Percentiles rank a stretch among this genome's conserved stretches.
These are phyloP conservation scores for Leptinotarsa peninsularis DNA, from an alignment of 2,888 invertebrate species.

Conservation along the genomic window DNA sequence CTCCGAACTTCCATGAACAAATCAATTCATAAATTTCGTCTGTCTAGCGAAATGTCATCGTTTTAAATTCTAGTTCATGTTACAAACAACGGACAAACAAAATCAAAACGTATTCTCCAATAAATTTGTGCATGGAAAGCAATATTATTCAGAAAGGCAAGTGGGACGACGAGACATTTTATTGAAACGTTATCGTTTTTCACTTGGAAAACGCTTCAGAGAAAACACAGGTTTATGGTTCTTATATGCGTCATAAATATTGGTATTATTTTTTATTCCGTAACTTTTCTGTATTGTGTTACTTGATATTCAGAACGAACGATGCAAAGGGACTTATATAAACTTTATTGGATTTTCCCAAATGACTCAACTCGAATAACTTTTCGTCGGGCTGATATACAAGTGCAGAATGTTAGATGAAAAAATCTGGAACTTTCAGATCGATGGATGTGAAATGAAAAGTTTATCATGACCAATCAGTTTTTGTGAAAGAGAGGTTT, in stretches of 20 bases:
- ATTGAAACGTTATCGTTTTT: conserved; percentile 10
- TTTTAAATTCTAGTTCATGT: no score
- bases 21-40: no score
- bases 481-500: no score
- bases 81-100: no score
- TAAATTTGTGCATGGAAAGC: not conserved
- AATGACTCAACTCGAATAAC: not conserved
- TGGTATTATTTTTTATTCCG: conserved; percentile 14
- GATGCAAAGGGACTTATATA: not conserved
- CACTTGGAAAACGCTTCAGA: not conserved
- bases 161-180: not conserved
- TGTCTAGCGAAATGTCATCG: no score
- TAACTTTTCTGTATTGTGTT: conserved; percentile 17
- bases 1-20: no score
- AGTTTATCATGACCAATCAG: no score
- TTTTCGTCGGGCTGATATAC: not conserved
- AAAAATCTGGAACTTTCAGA: not conserved
- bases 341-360: conserved; percentile 7
- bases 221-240: conserved; percentile 16
- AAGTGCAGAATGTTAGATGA: not conserved
- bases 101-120: not conserved
- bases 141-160: not conserved
- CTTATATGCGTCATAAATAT: conserved; percentile 11
- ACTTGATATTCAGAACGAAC: conserved; percentile 17
- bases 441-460: not conserved